These are phyloP conservation scores for Tricholauxania praeusta DNA, from an alignment of 2,888 invertebrate genomes.

Conservation along the genomic window DNA sequence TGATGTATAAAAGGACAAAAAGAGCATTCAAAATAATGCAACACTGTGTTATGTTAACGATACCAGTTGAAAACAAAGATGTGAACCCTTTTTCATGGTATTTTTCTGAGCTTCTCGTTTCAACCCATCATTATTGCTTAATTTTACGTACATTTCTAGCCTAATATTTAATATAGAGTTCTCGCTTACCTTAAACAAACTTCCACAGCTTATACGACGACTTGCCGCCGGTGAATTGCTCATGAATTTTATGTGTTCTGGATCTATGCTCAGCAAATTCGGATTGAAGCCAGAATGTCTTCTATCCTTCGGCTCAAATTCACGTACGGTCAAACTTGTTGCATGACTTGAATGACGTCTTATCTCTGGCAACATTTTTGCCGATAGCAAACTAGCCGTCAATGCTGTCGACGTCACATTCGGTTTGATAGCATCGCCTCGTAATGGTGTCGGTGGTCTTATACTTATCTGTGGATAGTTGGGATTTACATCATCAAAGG, in stretches of 20 bases:
- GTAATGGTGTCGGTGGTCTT: conserved; percentile 80
- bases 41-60: background rate
- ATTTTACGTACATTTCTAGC: background rate
- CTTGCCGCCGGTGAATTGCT: conserved; percentile 88
- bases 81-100: too few relatives aligned
- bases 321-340: conserved; percentile 70
- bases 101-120: background rate
- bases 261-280: conserved; percentile 73
- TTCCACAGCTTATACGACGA: conserved; percentile 90
- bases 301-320: conserved; percentile 66
- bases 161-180: background rate
- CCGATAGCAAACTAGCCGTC: conserved; percentile 54
- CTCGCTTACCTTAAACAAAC: conserved; percentile 77
- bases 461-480: conserved; percentile 77
- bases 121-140: too few relatives aligned
- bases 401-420: conserved; percentile 55
- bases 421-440: conserved; percentile 72
- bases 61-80: background rate
- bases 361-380: conserved; percentile 65
- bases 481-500: conserved; percentile 68
- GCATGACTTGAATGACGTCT: conserved; percentile 68
- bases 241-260: conserved; percentile 75
- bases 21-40: background rate
- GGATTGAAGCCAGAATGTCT: conserved; percentile 71
- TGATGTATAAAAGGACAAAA: too few relatives aligned